Conservation (phyloP, 2,888 invertebrate species). For the Homarus gammarus region DNA sequence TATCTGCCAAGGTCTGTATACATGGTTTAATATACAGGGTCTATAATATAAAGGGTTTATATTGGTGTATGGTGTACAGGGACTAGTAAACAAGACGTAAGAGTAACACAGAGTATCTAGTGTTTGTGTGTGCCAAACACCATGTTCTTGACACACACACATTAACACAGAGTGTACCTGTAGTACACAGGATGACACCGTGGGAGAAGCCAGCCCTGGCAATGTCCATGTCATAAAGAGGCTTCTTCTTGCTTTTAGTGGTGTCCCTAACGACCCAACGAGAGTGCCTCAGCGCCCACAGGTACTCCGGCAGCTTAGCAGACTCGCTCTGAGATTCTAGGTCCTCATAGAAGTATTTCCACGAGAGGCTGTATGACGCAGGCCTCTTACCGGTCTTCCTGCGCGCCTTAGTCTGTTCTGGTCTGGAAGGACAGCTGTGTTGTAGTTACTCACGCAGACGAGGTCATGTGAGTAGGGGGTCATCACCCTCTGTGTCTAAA, state of each 20-base stretch:
- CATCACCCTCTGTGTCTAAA: no score
- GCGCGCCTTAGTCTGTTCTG: background rate
- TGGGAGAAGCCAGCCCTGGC: constrained; percentile 40
- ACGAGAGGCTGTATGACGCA: background rate
- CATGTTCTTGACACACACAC: no score
- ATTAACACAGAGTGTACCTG: constrained; percentile 30
- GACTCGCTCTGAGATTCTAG: background rate
- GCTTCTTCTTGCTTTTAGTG: constrained; percentile 19
- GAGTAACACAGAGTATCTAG: no score
- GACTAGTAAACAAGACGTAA: no score
- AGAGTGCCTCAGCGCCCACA: constrained; percentile 56
- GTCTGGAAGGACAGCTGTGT: background rate
- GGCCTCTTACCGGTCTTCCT: no score
- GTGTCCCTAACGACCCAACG: background rate
- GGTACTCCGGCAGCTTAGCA: constrained; percentile 32
- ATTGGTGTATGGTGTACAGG: no score
- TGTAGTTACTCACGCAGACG: background rate
- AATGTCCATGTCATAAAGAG: constrained; percentile 47
- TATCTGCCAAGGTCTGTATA: no score
- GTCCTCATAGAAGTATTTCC: constrained; percentile 15
- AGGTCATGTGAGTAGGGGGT: no score
- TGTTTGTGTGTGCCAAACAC: no score
- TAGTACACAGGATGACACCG: constrained; percentile 1
- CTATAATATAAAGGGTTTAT: no score
- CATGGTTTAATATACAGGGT: no score